A percentile compares a stretch with the other conserved stretches of the same genome.
These are phyloP conservation scores for Leptopilina drosophilae DNA, from an alignment of 2,888 invertebrate genomes.

Conservation along the genomic window DNA sequence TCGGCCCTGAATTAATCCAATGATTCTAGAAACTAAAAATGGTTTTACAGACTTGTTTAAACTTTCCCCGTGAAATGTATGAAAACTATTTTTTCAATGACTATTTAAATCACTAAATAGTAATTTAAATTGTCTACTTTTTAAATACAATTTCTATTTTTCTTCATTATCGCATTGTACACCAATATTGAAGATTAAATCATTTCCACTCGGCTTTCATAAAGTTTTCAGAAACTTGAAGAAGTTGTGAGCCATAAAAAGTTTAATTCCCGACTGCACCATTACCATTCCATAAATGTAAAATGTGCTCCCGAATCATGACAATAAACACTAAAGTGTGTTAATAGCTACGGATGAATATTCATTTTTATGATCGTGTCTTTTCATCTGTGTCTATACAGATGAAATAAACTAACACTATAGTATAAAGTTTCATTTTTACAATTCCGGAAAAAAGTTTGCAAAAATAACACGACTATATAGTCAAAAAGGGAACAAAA, in stretches of 20 bases:
- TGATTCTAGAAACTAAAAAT: not conserved
- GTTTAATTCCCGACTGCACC: not conserved
- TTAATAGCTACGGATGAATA: not conserved
- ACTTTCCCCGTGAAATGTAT: too few species aligned
- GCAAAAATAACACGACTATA: too few species aligned
- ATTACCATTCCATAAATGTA: constrained; percentile 13
- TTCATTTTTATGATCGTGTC: constrained; percentile 17
- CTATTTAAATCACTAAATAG: too few species aligned
- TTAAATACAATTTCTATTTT: too few species aligned
- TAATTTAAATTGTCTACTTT: too few species aligned
- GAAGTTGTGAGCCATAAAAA: constrained; percentile 1
- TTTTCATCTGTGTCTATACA: not conserved
- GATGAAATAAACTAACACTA: too few species aligned
- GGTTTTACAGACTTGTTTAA: too few species aligned
- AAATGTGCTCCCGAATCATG: not conserved
- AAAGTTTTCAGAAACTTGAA: not conserved
- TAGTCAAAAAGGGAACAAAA: too few species aligned
- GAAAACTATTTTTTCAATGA: too few species aligned
- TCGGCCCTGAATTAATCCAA: not conserved
- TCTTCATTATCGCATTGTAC: not conserved
- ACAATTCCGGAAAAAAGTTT: too few species aligned
- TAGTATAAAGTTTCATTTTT: too few species aligned
- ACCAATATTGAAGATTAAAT: not conserved
- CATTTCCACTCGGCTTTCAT: not conserved
- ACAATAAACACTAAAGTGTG: constrained; percentile 17